Evolutionary conservation across 2,797 vertebrate genomes (phyloP).

Genomic region (Argentina silus): DNA sequence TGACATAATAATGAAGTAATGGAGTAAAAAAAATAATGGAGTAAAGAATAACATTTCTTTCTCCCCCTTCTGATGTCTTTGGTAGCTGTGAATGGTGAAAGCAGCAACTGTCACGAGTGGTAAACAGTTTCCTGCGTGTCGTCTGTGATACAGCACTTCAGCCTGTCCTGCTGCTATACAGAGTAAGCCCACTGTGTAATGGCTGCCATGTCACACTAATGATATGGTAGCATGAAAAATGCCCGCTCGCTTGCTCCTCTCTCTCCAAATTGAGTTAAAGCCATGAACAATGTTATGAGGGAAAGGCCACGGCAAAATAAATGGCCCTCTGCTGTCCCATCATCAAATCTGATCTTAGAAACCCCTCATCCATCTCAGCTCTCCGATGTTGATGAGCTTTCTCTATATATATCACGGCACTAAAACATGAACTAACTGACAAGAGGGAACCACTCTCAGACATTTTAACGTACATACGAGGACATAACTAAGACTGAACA

Average conservation of each 20-base stretch:
- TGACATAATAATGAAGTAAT: too few relatives aligned
- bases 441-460: neutral
- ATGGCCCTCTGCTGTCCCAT: conserved; percentile 39
- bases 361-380: conserved; percentile 46
- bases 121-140: neutral
- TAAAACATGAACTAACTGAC: neutral
- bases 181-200: conserved; percentile 53
- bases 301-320: conserved; percentile 63
- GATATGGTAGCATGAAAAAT: conserved; percentile 62
- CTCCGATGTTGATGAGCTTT: conserved; percentile 29
- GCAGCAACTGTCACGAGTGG: neutral
- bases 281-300: conserved; percentile 54
- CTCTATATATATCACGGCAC: conserved; percentile 16
- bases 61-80: neutral
- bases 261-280: conserved; percentile 56
- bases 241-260: conserved; percentile 46
- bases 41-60: neutral
- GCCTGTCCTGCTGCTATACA: conserved; percentile 38
- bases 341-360: conserved; percentile 47
- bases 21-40: neutral
- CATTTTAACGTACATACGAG: neutral
- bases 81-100: neutral
- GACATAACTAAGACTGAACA: neutral
- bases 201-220: conserved; percentile 67
- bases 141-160: neutral